These are phyloP conservation scores for Gasterosteus nipponicus DNA, from an alignment of 2,113 vertebrate genomes.

Conservation along the genomic window DNA sequence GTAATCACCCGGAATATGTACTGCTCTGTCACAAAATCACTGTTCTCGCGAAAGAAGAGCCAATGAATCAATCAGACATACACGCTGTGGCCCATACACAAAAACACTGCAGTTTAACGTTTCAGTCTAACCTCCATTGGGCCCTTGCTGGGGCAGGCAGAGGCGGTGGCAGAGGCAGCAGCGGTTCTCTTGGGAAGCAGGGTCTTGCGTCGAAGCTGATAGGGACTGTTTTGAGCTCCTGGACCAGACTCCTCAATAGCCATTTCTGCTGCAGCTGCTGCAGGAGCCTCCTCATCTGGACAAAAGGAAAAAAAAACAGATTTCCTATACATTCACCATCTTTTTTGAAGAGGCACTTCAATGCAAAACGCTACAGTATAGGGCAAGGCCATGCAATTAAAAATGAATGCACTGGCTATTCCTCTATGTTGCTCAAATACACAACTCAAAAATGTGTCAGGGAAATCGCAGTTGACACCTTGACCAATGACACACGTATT, in stretches of 20 bases:
- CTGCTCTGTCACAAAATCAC: constrained; percentile 29
- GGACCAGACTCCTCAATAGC: constrained; percentile 99
- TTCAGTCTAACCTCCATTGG: constrained; percentile 90
- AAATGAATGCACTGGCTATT: neutral
- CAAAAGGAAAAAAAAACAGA: constrained; percentile 47
- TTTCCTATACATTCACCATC: constrained; percentile 14
- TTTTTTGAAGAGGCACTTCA: constrained; percentile 5
- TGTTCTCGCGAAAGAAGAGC: constrained; percentile 1
- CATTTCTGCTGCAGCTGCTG: constrained; percentile 91
- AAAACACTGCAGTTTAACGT: neutral
- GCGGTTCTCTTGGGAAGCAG: constrained; percentile 96
- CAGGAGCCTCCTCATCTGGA: constrained; percentile 97
- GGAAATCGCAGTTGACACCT: neutral
- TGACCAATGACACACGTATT: neutral
- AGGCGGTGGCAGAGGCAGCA: constrained; percentile 88
- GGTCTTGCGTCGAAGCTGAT: constrained; percentile 98
- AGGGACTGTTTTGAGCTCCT: constrained; percentile 99
- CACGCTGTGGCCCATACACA: constrained; percentile 19
- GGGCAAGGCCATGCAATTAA: neutral
- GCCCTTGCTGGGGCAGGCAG: constrained; percentile 86
- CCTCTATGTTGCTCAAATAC: neutral
- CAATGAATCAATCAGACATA: constrained; percentile 21
- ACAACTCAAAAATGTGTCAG: neutral
- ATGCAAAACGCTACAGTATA: constrained; percentile 15
- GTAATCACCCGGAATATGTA: constrained; percentile 8